These are phyloP conservation scores for Aporophyla lueneburgensis DNA, from an alignment of 2,888 invertebrate species.

Conservation along the genomic window DNA sequence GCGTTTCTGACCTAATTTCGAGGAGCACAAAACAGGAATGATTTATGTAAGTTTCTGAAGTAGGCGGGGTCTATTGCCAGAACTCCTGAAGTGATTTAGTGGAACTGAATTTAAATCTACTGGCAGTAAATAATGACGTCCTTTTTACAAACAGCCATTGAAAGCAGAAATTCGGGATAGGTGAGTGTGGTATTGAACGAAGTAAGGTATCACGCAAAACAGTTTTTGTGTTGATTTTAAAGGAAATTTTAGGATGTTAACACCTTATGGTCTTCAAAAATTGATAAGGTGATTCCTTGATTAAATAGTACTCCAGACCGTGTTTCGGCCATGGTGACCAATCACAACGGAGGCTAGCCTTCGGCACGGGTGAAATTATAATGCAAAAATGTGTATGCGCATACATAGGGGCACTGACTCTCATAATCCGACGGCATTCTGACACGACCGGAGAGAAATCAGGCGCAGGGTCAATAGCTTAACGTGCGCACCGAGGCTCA, in stretches of 20 bases:
- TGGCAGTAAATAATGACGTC: slow-evolving; percentile 31
- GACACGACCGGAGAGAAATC: no score
- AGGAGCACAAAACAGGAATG: slow-evolving; percentile 35
- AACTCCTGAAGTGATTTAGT: slow-evolving; percentile 43
- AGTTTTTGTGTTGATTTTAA: no score
- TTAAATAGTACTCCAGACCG: no score
- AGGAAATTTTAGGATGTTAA: not conserved
- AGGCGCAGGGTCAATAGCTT: no score
- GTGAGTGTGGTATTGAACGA: not conserved
- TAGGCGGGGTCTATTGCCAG: slow-evolving; percentile 32
- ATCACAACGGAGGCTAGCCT: no score
- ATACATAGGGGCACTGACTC: no score
- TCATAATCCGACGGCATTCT: no score
- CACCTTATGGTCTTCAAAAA: not conserved
- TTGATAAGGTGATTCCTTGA: not conserved
- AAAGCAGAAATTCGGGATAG: not conserved
- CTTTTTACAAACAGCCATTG: not conserved
- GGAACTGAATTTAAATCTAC: slow-evolving; percentile 30
- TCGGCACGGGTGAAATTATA: no score
- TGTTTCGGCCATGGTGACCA: no score
- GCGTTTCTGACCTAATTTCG: slow-evolving; percentile 29
- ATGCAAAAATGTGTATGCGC: no score
- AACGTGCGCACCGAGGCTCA: no score
- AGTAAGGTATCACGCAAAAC: not conserved
- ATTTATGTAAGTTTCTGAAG: slow-evolving; percentile 47